Evolutionary conservation across 2,797 vertebrate genomes (phyloP).

Genomic region (Enteromius argenteus): DNA sequence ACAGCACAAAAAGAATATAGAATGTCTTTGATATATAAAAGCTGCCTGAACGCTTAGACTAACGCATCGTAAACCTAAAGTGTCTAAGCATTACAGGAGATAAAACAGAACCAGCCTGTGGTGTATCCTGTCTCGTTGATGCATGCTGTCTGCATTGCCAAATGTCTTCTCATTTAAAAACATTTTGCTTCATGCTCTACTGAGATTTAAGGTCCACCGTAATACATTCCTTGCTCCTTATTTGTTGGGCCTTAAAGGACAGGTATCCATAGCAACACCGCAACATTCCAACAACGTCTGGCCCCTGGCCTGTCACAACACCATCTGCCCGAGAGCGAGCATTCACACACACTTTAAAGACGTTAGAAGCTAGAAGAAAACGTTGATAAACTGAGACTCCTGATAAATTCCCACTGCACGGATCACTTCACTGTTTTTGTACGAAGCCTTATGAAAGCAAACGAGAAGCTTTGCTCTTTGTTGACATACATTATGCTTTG

Average conservation of each 20-base stretch:
- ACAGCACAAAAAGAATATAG: constrained; percentile 14
- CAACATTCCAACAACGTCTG: constrained; percentile 69
- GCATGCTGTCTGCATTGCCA: constrained; percentile 32
- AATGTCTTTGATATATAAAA: constrained; percentile 11
- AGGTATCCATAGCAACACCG: constrained; percentile 71
- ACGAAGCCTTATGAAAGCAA: constrained; percentile 31
- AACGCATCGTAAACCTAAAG: constrained; percentile 44
- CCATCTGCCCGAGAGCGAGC: constrained; percentile 69
- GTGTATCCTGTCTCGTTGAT: constrained; percentile 41
- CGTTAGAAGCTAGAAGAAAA: constrained; percentile 72
- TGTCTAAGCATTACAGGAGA: constrained; percentile 21
- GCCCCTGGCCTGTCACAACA: constrained; percentile 69
- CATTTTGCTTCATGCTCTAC: constrained; percentile 65
- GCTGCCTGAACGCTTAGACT: constrained; percentile 19
- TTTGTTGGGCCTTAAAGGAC: constrained; percentile 73
- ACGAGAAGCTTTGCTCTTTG: constrained; percentile 36
- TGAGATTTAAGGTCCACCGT: constrained; percentile 57
- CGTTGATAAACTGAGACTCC: constrained; percentile 75
- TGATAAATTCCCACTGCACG: constrained; percentile 71
- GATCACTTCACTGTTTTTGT: constrained; percentile 26
- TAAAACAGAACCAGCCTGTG: constrained; percentile 43
- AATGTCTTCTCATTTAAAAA: constrained; percentile 54
- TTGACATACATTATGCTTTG: constrained; percentile 32
- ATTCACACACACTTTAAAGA: constrained; percentile 74
- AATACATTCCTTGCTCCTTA: constrained; percentile 70